These are phyloP conservation scores for Lydus trimaculatus DNA, from an alignment of 2,888 invertebrate species.

Conservation along the genomic window DNA sequence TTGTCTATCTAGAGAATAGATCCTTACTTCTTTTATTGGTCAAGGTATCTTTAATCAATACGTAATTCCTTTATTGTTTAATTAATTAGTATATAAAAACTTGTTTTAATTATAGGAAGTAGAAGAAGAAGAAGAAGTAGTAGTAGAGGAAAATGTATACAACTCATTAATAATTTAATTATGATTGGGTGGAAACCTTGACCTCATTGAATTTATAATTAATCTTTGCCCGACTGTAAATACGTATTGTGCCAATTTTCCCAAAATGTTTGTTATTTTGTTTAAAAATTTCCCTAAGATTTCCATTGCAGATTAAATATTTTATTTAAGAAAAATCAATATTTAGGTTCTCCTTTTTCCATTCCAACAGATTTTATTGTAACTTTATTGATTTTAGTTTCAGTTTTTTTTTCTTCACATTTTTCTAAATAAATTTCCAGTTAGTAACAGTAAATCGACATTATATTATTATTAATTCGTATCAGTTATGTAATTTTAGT, in stretches of 20 bases:
- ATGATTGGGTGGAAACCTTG: not conserved
- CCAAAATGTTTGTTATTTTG: not conserved
- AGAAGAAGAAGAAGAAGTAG: too few species aligned
- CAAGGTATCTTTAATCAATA: not conserved
- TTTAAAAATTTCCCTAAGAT: not conserved
- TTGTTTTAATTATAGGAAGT: too few species aligned
- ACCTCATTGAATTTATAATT: conserved; percentile 2
- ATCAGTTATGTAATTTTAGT: not conserved
- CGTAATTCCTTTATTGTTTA: too few species aligned
- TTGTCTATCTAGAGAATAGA: not conserved
- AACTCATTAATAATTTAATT: conserved; percentile 1
- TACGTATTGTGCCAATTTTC: not conserved
- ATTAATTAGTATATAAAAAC: not conserved
- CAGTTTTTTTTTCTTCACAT: not conserved
- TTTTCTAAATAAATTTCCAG: not conserved
- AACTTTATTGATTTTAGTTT: not conserved
- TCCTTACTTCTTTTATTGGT: not conserved
- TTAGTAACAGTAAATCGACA: not conserved
- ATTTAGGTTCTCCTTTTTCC: not conserved
- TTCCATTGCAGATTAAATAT: not conserved
- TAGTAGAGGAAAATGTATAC: not conserved
- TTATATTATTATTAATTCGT: not conserved
- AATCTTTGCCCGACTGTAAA: not conserved
- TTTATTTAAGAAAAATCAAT: not conserved
- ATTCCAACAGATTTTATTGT: not conserved